These are phyloP conservation scores for Halcyon leucocephala DNA, from an alignment of 2,797 vertebrate species.

Conservation along the genomic window DNA sequence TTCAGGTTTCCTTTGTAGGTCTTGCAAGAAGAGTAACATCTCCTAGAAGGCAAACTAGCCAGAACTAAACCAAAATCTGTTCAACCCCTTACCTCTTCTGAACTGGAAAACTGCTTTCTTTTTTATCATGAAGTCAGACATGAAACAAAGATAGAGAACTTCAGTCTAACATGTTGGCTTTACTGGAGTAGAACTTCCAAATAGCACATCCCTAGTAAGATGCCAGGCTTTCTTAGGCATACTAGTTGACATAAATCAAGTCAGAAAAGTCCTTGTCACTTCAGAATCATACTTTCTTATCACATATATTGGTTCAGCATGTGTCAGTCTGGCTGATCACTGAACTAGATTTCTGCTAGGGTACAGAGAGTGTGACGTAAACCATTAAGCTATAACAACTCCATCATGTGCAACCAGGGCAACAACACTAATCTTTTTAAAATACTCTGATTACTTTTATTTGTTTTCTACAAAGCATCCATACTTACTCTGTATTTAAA, in stretches of 20 bases:
- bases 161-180: not conserved
- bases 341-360: not conserved
- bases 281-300: not conserved
- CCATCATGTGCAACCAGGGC: not conserved
- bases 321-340: not conserved
- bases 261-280: not conserved
- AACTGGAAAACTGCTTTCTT: not conserved
- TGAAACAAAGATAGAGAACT: not conserved
- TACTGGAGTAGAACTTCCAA: not conserved
- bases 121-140: not conserved
- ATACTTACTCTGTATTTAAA: not conserved
- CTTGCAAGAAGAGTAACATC: not conserved
- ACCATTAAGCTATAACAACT: not conserved
- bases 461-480: not conserved
- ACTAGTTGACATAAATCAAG: not conserved
- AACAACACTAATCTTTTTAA: not conserved
- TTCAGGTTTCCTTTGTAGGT: not conserved
- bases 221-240: not conserved
- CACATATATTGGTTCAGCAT: not conserved
- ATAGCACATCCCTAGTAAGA: not conserved
- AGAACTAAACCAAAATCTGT: not conserved
- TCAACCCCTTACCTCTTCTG: not conserved
- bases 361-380: rapidly evolving
- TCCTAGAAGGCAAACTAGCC: not conserved
- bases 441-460: not conserved